These are phyloP conservation scores for Sebastes oblongus DNA, from an alignment of 2,797 vertebrate genomes.

Conservation along the genomic window DNA sequence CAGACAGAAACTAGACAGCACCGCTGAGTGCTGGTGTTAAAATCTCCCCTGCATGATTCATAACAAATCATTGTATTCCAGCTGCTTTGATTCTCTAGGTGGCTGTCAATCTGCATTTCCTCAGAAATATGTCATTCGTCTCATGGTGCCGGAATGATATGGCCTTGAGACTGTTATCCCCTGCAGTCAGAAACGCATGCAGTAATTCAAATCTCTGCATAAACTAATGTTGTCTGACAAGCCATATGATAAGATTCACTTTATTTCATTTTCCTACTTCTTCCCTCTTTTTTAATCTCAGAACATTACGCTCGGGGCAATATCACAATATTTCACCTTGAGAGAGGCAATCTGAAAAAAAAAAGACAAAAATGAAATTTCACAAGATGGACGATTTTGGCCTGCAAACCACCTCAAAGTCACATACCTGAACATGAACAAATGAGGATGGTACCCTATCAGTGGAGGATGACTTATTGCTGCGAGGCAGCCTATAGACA, in stretches of 20 bases:
- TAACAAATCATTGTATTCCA: conserved; percentile 61
- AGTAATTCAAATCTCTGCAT: conserved; percentile 53
- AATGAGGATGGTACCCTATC: conserved; percentile 66
- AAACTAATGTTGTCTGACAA: conserved; percentile 65
- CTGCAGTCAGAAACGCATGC: conserved; percentile 37
- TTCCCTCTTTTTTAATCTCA: conserved; percentile 58
- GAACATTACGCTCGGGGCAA: conserved; percentile 56
- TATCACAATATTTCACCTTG: conserved; percentile 77
- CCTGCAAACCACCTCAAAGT: conserved; percentile 72
- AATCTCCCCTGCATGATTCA: conserved; percentile 44
- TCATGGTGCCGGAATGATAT: conserved; percentile 6
- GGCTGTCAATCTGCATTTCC: conserved; percentile 69
- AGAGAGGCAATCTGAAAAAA: conserved; percentile 51
- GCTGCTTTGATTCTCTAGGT: conserved; percentile 54
- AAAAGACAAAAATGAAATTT: conserved; percentile 69
- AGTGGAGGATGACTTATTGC: conserved; percentile 75
- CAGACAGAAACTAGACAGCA: conserved; percentile 28
- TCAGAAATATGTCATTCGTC: conserved; percentile 50
- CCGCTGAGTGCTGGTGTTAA: conserved; percentile 1
- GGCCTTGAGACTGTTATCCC: conserved; percentile 50
- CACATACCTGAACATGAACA: conserved; percentile 66
- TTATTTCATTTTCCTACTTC: conserved; percentile 61
- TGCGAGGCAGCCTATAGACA: conserved; percentile 73
- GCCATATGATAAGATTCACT: conserved; percentile 60
- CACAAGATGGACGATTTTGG: conserved; percentile 74